Evolutionary conservation across 2,113 vertebrate species (phyloP).

Genomic region (Chaetops frenatus): DNA sequence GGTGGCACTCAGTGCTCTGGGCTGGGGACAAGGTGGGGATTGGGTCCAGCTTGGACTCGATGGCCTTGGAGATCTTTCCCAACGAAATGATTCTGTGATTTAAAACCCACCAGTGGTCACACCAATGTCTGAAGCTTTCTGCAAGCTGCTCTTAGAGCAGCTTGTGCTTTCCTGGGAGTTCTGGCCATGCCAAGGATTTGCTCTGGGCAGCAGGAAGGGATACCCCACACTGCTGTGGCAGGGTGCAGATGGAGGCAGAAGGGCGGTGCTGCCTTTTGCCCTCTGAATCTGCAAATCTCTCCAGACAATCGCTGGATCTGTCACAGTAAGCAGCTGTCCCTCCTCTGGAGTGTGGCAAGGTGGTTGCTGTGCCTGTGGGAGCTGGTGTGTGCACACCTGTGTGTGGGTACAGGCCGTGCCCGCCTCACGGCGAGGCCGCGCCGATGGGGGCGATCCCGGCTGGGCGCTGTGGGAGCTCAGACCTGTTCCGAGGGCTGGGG

Average conservation of each 20-base stretch:
- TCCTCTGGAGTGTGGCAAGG: background rate
- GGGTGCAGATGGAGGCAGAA: background rate
- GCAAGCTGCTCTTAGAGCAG: background rate
- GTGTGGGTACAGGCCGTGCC: background rate
- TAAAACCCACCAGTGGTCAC: background rate
- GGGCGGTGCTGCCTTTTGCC: background rate
- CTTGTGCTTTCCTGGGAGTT: background rate
- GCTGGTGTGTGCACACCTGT: background rate
- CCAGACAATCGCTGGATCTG: background rate
- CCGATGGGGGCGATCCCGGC: background rate
- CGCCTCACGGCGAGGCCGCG: background rate
- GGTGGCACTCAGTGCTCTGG: background rate
- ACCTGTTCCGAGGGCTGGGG: background rate
- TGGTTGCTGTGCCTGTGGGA: background rate
- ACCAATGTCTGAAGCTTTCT: background rate
- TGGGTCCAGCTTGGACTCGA: accelerated
- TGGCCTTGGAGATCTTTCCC: background rate
- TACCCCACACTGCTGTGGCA: background rate
- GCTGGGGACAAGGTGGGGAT: background rate
- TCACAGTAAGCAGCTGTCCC: background rate
- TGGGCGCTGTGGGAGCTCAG: background rate
- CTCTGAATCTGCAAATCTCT: background rate
- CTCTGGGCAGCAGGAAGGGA: background rate
- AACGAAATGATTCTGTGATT: background rate
- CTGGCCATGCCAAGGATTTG: background rate